Conservation (phyloP, 2,113 vertebrate species). For the zebrafish (Danio rerio) region DNA sequence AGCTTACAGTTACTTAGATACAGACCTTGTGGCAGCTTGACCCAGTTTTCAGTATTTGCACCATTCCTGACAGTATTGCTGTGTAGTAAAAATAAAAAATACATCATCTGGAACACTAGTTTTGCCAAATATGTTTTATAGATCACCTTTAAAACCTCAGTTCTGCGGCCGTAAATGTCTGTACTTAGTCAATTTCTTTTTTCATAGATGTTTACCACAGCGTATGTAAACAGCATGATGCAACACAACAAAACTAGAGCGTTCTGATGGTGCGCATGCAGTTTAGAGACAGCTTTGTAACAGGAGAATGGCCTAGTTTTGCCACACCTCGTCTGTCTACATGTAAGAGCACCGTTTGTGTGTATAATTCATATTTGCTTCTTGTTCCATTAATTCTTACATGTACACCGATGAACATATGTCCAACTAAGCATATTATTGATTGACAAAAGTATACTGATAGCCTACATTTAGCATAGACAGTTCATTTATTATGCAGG, state of each 20-base stretch:
- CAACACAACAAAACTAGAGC: not conserved
- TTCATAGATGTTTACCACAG: not conserved
- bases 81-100: not conserved
- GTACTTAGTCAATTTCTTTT: not conserved
- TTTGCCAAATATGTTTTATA: not conserved
- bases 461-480: not conserved
- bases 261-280: not conserved
- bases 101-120: not conserved
- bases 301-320: not conserved
- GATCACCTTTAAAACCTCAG: not conserved
- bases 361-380: not conserved
- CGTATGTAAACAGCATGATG: not conserved
- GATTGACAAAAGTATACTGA: not conserved
- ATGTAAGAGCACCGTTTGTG: not conserved
- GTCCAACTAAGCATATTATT: not conserved
- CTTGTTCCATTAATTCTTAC: not conserved
- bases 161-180: not conserved
- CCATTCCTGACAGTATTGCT: not conserved
- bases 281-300: not conserved
- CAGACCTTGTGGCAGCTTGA: no score
- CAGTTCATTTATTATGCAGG: no score
- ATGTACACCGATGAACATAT: not conserved
- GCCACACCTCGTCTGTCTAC: slow-evolving; percentile 4
- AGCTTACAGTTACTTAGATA: not conserved
- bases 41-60: not conserved